phyloP scores from a whole-genome alignment of 2,113 vertebrate species.

The Bujurquina vittata region DNA sequence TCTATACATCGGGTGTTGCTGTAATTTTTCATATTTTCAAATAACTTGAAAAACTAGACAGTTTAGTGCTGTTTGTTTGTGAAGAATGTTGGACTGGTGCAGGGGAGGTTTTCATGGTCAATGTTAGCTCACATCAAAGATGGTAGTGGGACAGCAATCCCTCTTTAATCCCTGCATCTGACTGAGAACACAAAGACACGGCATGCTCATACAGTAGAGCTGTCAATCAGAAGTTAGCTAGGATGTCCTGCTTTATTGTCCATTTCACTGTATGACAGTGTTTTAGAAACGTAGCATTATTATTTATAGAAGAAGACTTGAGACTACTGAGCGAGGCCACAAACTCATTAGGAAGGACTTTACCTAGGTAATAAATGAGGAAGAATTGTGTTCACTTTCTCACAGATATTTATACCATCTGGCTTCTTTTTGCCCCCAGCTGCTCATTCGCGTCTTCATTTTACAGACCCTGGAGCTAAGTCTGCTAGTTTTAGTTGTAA shows the following conservation, averaged over 20 bases:
- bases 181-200: neutral
- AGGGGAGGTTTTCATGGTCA: neutral
- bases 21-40: neutral
- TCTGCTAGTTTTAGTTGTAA: too few relatives aligned
- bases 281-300: too few relatives aligned
- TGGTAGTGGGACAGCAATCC: neutral
- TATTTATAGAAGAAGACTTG: too few relatives aligned
- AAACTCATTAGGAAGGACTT: too few relatives aligned
- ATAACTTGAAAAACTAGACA: neutral
- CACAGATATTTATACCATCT: too few relatives aligned
- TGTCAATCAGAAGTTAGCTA: neutral
- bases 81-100: neutral
- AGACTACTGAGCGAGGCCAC: too few relatives aligned
- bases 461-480: rapidly evolving
- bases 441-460: neutral
- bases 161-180: neutral
- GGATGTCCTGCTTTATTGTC: too few relatives aligned
- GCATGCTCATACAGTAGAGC: neutral
- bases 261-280: neutral
- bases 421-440: too few relatives aligned
- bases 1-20: neutral
- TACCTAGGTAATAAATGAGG: too few relatives aligned
- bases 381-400: too few relatives aligned
- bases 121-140: neutral
- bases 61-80: neutral